phyloP scores from a whole-genome alignment of 2,888 invertebrate genomes.

The Acleris emargana region DNA sequence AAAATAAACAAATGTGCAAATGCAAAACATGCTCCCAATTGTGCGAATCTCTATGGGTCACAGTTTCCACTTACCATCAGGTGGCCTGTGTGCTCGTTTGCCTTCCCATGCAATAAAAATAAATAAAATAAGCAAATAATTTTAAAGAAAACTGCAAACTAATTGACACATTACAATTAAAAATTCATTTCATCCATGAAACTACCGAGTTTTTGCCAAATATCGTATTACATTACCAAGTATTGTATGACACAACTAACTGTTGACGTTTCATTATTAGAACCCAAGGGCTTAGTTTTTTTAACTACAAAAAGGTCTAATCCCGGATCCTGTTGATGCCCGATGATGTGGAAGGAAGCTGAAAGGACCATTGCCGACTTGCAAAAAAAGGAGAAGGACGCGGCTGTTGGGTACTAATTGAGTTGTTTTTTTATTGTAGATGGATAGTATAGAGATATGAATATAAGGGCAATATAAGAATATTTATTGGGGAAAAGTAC shows the following conservation, averaged over 20 bases:
- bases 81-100: too few relatives aligned
- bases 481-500: too few relatives aligned
- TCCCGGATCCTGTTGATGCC: slow-evolving; percentile 55
- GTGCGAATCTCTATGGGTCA: too few relatives aligned
- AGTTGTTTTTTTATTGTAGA: not conserved
- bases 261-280: slow-evolving; percentile 34
- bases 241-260: slow-evolving; percentile 29
- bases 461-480: too few relatives aligned
- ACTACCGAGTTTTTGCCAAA: slow-evolving; percentile 4
- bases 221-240: slow-evolving; percentile 27
- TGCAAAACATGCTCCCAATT: too few relatives aligned
- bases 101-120: too few relatives aligned
- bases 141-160: not conserved
- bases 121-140: too few relatives aligned
- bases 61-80: too few relatives aligned
- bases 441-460: not conserved
- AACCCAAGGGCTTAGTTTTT: slow-evolving; percentile 12
- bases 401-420: not conserved
- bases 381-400: slow-evolving; percentile 9
- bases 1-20: too few relatives aligned
- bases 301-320: slow-evolving; percentile 47
- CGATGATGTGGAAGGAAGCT: slow-evolving; percentile 60
- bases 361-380: slow-evolving; percentile 49
- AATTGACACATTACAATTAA: not conserved
- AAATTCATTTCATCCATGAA: not conserved